These are phyloP conservation scores for Danio rerio DNA, from an alignment of 2,113 vertebrate genomes.

Conservation along the genomic window GRCz12tu NC_133179.1:26697501-26698000, in stretches of 20 bases:
- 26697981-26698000: neutral
- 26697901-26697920: slow-evolving; percentile 49
- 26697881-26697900: slow-evolving; percentile 85
- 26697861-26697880: slow-evolving; percentile 97
- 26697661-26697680: too few species aligned
- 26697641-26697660: too few species aligned
- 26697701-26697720: slow-evolving; percentile 81
- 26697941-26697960: slow-evolving; percentile 43
- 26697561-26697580: too few species aligned
- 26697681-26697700: too few species aligned
- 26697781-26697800: slow-evolving; percentile 94
- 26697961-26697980: slow-evolving; percentile 45
- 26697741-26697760: slow-evolving; percentile 93
- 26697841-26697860: slow-evolving; percentile 95
- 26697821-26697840: slow-evolving; percentile 98
- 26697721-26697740: slow-evolving; percentile 92
- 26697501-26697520: too few species aligned
- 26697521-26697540: too few species aligned
- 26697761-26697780: slow-evolving; percentile 98
- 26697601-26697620: too few species aligned
- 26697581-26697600: too few species aligned
- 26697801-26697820: slow-evolving; percentile 93
- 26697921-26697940: slow-evolving; percentile 42
- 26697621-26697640: too few species aligned
- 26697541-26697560: too few species aligned